Evolutionary conservation across 2,113 vertebrate species (phyloP).

Genomic region (Halichoerus grypus): DNA sequence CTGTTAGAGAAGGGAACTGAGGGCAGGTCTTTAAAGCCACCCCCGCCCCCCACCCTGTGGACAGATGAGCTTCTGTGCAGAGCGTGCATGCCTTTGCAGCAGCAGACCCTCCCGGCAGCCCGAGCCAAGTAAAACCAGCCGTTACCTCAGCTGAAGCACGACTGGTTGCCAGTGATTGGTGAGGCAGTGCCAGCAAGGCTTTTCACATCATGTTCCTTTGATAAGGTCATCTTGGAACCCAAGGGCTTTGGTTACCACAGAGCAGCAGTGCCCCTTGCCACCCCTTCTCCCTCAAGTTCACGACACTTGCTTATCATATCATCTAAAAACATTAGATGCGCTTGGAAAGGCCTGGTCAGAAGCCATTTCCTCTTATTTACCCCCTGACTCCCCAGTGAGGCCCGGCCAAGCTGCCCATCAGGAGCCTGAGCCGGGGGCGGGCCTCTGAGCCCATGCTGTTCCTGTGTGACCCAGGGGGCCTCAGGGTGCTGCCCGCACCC

Average conservation of each 20-base stretch:
- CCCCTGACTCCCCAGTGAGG: background rate
- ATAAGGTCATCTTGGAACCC: slow-evolving; percentile 20
- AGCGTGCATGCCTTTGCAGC: slow-evolving; percentile 18
- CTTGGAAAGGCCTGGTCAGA: slow-evolving; percentile 52
- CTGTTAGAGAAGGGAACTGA: slow-evolving; percentile 50
- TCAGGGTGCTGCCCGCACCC: background rate
- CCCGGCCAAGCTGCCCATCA: background rate
- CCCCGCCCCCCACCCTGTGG: background rate
- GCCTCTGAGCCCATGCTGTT: background rate
- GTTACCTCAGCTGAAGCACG: slow-evolving; percentile 48
- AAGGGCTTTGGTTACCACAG: background rate
- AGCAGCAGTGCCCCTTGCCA: background rate
- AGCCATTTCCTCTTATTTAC: slow-evolving; percentile 37
- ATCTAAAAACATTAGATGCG: background rate
- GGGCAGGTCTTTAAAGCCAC: background rate
- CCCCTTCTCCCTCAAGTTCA: background rate
- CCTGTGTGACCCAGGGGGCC: background rate
- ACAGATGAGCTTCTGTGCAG: slow-evolving; percentile 50
- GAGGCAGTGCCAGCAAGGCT: slow-evolving; percentile 16
- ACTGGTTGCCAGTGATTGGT: background rate
- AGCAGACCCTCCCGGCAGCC: background rate
- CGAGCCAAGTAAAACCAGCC: slow-evolving; percentile 24
- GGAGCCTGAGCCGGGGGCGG: background rate
- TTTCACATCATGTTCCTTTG: background rate
- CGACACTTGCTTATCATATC: slow-evolving; percentile 18